Base-by-base conservation (phyloP, 2,797 vertebrate species). In the Molossus molossus region DNA sequence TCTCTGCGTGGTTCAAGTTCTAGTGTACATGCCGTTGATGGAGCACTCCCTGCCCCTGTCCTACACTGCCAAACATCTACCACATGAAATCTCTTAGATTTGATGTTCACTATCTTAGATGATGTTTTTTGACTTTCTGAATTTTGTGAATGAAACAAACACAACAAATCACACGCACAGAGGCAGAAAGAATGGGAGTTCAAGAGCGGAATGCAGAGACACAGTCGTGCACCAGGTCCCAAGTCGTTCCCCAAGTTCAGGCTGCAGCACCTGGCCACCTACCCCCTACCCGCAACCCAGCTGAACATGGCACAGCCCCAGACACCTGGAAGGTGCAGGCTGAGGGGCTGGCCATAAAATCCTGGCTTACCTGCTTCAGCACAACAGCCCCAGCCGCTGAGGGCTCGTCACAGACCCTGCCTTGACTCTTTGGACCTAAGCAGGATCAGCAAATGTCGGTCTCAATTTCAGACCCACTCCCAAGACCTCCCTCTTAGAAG, bases 401-500 rank as follows among this genome's bases (percentile, higher is more conserved):
- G 21, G 76, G n/a, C 21, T 80, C 33, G 58, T 58, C n/a, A 25
- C 99, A 93, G 98, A 99, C 90, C 99, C 99, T 40, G 99, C 99
- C 0, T 80, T 99, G 96, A 11, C 94, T 3, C 98, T 99, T 58
- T 99, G 99, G 99, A 98, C 96, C 72, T 98, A 98, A 1, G 99
- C 99, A 17, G 98, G 99, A 50, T 67, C 96, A 15, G 13, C 90
- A 0, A 99, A 99, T 53, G 29, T 99, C 4, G 99, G 99, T 92
- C 73, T 98, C 0, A 97, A 98, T 93, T 99, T 99, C 98, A 99
- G 97, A 77, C 96, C 98, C 17, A 99, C 99, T 0, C 92, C 97
- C 3, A 99, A 98, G 98, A 99, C 98, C 0, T 99, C 99, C 4
- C 96, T 99, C 15, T 0, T 99, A 21, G 99, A 99, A 17, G 81